Evolutionary conservation across 1,140 invertebrate species (phyloP), one percentile per base, ranked within the genome.

Genomic region (Heterodera carotae): DNA sequence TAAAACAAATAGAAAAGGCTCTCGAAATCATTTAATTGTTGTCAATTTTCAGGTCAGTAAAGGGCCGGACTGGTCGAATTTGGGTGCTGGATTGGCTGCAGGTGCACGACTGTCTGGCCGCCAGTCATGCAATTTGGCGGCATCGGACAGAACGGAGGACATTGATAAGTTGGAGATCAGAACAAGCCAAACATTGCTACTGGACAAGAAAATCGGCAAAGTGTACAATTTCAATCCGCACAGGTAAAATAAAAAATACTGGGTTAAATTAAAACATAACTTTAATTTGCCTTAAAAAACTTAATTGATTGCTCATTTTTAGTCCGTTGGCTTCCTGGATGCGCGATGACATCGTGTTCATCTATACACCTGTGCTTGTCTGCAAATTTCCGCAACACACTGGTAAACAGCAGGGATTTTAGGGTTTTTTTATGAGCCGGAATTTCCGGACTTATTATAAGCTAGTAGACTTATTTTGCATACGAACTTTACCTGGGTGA

Each of bases 311-410:
- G 31, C n/a, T 22, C 25, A 70, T 64, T 73, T 86, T 74, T 76
- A 86, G 86, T 31, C 89, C 89, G 25, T 84, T 89, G 22, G 83
- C 87, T 12, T 84, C 84, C 18, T 90, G 89, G 88, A 81, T 87
- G 75, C 82, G 83, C 39, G 84, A 86, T 68, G 88, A 88, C 31
- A 84, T 86, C 75, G 67, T 89, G 34, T 90, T 90, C 84, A 88
- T 87, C 39, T 89, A 89, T 73, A 90, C 89, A 79, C 89, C 89
- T 10, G 89, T 90, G 18, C 82, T 90, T 67, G 89, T 90, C 15
- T 90, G 89, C 81, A 89, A 88, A 81, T 81, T 88, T 67, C 89
- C 89, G 2, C 70, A 86, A 36, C 89, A 89, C 77, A 90, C 89
- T 33, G 89, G 48, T 73, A 33, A 71, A 22, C 18, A 70, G 31